These are phyloP conservation scores for Scomberomorus guttatus DNA, from an alignment of 2,797 vertebrate species.

Conservation along the genomic window DNA sequence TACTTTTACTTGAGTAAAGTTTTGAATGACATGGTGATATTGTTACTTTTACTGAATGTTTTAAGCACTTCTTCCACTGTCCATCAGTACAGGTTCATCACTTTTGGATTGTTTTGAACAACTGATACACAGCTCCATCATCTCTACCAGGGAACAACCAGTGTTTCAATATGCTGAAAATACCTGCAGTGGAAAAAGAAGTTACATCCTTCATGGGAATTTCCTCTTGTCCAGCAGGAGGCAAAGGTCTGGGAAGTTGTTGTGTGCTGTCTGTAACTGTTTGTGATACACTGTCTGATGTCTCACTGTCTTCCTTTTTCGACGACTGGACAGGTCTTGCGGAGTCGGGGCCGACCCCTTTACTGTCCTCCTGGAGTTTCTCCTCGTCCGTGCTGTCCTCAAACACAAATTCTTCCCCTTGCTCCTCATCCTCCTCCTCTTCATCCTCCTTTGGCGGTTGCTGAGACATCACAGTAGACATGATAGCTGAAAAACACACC, in stretches of 20 bases:
- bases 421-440: conserved; percentile 80
- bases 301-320: conserved; percentile 29
- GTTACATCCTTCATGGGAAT: not conserved
- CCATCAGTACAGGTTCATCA: not conserved
- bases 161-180: not conserved
- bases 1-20: not conserved
- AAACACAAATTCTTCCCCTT: conserved; percentile 77
- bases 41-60: too few species aligned
- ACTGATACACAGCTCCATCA: not conserved
- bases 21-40: not conserved
- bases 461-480: conserved; percentile 75
- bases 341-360: conserved; percentile 9
- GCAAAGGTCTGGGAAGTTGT: not conserved
- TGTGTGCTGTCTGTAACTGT: conserved; percentile 7
- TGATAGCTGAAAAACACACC: conserved; percentile 30
- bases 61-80: too few species aligned
- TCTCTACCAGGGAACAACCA: not conserved
- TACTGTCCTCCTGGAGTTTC: conserved; percentile 38
- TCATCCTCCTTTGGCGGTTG: conserved; percentile 69
- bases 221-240: conserved; percentile 69
- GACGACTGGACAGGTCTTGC: conserved; percentile 15
- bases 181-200: conserved; percentile 61
- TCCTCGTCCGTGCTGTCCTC: conserved; percentile 77
- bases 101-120: not conserved
- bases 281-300: conserved; percentile 15